phyloP scores from a whole-genome alignment of 2,797 vertebrate species.

The Helarctos malayanus region DNA sequence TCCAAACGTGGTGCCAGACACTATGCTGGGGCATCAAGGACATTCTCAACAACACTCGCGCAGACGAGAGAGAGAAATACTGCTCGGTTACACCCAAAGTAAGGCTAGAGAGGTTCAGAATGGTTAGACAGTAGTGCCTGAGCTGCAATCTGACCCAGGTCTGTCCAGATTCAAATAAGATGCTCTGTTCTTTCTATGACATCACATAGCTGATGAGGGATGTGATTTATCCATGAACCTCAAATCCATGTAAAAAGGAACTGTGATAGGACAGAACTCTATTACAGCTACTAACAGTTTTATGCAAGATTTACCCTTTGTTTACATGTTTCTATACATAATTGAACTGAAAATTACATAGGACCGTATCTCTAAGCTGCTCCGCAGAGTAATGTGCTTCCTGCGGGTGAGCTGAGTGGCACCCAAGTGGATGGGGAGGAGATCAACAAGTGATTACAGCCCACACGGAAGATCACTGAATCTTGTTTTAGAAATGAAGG shows the following conservation, averaged over 20 bases:
- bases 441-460: neutral
- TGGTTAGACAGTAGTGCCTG: neutral
- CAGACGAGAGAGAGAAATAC: neutral
- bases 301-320: slow-evolving; percentile 44
- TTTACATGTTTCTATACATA: slow-evolving; percentile 1
- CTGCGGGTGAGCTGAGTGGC: neutral
- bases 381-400: neutral
- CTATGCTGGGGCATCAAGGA: neutral
- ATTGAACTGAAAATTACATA: neutral
- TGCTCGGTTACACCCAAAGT: neutral
- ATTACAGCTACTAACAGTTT: slow-evolving; percentile 8
- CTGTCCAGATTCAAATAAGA: neutral
- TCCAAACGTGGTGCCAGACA: neutral
- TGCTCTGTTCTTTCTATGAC: neutral
- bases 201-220: neutral
- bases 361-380: neutral
- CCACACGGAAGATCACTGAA: neutral
- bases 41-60: neutral
- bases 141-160: neutral
- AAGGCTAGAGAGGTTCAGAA: neutral
- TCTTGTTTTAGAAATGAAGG: slow-evolving; percentile 30
- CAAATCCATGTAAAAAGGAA: slow-evolving; percentile 33
- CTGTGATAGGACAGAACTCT: neutral
- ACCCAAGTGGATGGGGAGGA: neutral
- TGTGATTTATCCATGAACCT: neutral